These are phyloP conservation scores for Boleophthalmus pectinirostris DNA, from an alignment of 2,113 vertebrate species.

Conservation along the genomic window DNA sequence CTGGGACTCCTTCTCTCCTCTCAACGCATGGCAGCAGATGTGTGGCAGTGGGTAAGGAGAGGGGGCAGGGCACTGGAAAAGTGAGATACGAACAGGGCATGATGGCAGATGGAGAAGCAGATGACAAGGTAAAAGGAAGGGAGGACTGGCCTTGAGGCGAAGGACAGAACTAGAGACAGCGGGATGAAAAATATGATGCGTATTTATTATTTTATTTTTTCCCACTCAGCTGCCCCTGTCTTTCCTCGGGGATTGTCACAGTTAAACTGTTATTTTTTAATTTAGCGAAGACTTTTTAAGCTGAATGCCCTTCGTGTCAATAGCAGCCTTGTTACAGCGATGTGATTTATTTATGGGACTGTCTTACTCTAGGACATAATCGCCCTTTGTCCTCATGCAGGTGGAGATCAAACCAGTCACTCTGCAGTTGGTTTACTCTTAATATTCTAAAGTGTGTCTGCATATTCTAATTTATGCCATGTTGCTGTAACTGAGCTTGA, in stretches of 20 bases:
- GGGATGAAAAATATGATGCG: background rate
- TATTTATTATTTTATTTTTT: background rate
- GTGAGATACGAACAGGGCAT: conserved; percentile 18
- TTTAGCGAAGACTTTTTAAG: background rate
- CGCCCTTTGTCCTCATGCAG: background rate
- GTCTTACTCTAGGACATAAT: background rate
- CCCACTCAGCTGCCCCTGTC: too few species aligned
- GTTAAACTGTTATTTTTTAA: too few species aligned
- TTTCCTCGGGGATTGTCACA: background rate
- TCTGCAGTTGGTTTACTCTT: background rate
- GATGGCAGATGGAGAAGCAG: conserved; percentile 10
- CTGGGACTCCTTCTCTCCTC: conserved; percentile 41
- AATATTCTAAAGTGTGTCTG: too few species aligned
- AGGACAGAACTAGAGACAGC: background rate
- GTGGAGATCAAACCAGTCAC: background rate
- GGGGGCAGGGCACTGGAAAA: conserved; percentile 24
- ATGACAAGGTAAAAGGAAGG: conserved; percentile 16
- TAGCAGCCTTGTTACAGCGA: background rate
- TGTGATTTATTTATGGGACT: background rate
- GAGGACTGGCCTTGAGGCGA: conserved; percentile 1
- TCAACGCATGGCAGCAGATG: conserved; percentile 72
- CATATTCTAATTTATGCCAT: too few species aligned
- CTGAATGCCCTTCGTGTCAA: background rate
- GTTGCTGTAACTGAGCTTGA: too few species aligned
- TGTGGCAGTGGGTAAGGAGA: conserved; percentile 33